phyloP scores from a whole-genome alignment of 2,113 vertebrate species.

The Meriones unguiculatus region DNA sequence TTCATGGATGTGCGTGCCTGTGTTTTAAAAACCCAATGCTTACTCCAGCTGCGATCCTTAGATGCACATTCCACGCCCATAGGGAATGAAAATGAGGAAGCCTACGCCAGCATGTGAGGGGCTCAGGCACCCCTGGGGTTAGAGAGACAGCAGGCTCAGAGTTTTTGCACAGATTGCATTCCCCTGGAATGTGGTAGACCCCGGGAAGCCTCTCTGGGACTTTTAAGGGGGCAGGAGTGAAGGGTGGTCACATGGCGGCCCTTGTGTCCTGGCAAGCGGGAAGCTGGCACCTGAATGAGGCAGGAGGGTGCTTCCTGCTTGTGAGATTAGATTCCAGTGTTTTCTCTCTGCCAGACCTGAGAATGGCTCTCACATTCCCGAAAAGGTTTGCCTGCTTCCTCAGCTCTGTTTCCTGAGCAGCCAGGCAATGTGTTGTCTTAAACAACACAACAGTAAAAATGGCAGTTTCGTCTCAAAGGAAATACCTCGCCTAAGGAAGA shows the following conservation, averaged over 20 bases:
- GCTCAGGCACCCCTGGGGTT: too few relatives aligned
- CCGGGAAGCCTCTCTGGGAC: not conserved
- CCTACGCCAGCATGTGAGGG: not conserved
- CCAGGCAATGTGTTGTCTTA: conserved; percentile 53
- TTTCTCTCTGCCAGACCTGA: not conserved
- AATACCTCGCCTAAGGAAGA: conserved; percentile 69
- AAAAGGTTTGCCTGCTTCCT: conserved; percentile 44
- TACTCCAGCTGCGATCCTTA: not conserved
- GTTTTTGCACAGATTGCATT: not conserved
- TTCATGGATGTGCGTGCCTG: not conserved
- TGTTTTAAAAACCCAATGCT: not conserved
- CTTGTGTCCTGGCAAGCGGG: fast-evolving
- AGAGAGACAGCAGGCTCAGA: not conserved
- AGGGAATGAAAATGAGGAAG: not conserved
- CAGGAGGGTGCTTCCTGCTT: not conserved
- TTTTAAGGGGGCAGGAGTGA: not conserved
- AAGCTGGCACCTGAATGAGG: fast-evolving
- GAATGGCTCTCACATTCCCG: not conserved
- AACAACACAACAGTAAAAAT: conserved; percentile 57
- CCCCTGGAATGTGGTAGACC: not conserved
- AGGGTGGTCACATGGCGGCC: not conserved
- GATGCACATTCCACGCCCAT: not conserved
- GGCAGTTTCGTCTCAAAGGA: conserved; percentile 57
- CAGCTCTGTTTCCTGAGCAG: conserved; percentile 38
- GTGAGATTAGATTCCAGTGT: not conserved